phyloP scores from a whole-genome alignment of 1,140 invertebrate genomes.

The Hirudo medicinalis region DNA sequence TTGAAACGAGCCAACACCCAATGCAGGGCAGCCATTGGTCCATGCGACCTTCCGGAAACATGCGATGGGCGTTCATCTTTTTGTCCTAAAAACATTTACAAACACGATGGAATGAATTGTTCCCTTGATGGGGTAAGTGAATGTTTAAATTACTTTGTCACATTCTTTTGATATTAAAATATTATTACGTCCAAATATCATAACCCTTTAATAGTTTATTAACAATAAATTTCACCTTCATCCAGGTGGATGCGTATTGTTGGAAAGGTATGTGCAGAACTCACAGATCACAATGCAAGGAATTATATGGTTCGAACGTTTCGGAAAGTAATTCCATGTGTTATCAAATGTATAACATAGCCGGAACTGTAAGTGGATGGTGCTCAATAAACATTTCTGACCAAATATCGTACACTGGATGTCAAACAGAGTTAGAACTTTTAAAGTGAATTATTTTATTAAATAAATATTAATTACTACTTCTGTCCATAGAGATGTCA shows the following conservation, averaged over 20 bases:
- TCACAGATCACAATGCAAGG: slow-evolving; percentile 76
- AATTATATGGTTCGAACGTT: slow-evolving; percentile 88
- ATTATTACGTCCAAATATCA: no score
- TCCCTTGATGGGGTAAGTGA: slow-evolving; percentile 30
- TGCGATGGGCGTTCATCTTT: slow-evolving; percentile 83
- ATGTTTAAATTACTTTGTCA: neutral
- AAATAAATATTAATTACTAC: no score
- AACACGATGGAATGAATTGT: slow-evolving; percentile 73
- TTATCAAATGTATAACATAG: slow-evolving; percentile 66
- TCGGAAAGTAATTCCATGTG: slow-evolving; percentile 67
- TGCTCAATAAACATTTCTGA: slow-evolving; percentile 64
- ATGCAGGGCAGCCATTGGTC: slow-evolving; percentile 54
- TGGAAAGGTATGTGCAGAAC: slow-evolving; percentile 78
- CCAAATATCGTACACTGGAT: no score
- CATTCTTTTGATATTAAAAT: no score
- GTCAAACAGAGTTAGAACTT: no score
- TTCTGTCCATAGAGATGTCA: no score
- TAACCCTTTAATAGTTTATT: no score
- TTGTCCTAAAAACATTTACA: slow-evolving; percentile 79
- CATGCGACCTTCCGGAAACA: slow-evolving; percentile 89
- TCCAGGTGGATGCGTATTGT: slow-evolving; percentile 60
- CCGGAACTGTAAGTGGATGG: slow-evolving; percentile 74
- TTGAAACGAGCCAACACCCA: slow-evolving; percentile 59
- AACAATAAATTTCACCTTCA: no score
- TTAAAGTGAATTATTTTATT: no score